Conservation (phyloP, 2,113 vertebrate species). For the Malurus elegans region DNA sequence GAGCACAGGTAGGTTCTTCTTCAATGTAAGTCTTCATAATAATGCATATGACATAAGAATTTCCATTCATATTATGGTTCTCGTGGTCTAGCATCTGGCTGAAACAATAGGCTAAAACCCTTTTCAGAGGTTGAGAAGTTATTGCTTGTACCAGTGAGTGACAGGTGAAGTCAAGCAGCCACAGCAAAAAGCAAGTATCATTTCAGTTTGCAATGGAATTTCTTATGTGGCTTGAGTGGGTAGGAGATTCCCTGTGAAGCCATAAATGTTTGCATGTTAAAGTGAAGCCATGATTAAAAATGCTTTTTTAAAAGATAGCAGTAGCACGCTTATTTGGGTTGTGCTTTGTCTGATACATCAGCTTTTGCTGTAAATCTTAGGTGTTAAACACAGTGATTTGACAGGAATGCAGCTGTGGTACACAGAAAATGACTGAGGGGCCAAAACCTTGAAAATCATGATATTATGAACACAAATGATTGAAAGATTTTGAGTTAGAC, state of each 20-base stretch:
- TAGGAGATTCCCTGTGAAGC: background rate
- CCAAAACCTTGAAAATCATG: background rate
- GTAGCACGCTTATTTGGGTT: background rate
- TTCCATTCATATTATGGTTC: background rate
- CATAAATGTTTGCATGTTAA: background rate
- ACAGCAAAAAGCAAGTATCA: background rate
- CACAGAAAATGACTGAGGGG: background rate
- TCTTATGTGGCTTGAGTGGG: background rate
- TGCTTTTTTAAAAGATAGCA: background rate
- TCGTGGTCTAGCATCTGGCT: background rate
- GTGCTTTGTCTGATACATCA: background rate
- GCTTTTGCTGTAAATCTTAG: background rate
- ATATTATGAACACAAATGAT: background rate
- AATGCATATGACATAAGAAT: background rate
- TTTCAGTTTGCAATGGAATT: background rate
- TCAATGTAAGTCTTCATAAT: background rate
- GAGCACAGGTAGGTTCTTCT: background rate
- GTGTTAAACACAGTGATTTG: background rate
- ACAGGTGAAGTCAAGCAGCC: background rate
- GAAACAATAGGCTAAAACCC: background rate
- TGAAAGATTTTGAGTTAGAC: background rate
- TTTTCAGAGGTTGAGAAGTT: background rate
- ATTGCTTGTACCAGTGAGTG: background rate
- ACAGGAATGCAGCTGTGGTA: background rate
- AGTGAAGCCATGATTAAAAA: background rate